Evolutionary conservation across 1,140 invertebrate species (phyloP).

Genomic region (Asobara japonica): DNA sequence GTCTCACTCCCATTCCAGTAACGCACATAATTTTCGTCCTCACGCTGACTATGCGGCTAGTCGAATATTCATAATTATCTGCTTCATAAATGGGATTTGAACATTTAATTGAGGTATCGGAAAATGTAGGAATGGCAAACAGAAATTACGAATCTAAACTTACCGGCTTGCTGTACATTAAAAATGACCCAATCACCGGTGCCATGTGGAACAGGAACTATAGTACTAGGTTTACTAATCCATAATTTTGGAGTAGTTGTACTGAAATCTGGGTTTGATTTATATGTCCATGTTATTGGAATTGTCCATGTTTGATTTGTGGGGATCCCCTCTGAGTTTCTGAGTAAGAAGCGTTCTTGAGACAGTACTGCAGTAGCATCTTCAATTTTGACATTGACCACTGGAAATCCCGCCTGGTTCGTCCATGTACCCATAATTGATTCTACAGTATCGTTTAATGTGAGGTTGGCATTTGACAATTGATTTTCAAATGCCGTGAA

Average conservation of each 20-base stretch:
- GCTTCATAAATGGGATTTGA: background rate
- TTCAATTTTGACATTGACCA: constrained; percentile 71
- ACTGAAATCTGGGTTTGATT: constrained; percentile 51
- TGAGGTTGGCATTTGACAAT: constrained; percentile 54
- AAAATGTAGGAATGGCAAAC: background rate
- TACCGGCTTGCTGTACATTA: constrained; percentile 66
- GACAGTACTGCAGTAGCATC: constrained; percentile 57
- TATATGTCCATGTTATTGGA: constrained; percentile 69
- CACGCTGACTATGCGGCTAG: no score
- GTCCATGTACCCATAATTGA: constrained; percentile 87
- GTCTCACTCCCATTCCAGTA: no score
- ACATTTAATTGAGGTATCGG: background rate
- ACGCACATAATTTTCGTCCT: no score
- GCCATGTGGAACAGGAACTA: constrained; percentile 11
- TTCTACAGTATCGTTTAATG: constrained; percentile 68
- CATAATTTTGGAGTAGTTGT: constrained; percentile 52
- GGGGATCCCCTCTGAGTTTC: constrained; percentile 40
- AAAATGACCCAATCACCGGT: constrained; percentile 63
- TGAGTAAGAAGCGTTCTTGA: constrained; percentile 68
- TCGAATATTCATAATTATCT: no score
- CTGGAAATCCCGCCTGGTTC: constrained; percentile 82
- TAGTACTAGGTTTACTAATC: constrained; percentile 42
- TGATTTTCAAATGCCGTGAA: constrained; percentile 72
- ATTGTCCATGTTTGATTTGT: constrained; percentile 66
- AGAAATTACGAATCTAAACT: constrained; percentile 21